Conservation (phyloP, 30 jellyfish, hydroid and myxozoan species). For the Turritopsis dohrnii region DNA sequence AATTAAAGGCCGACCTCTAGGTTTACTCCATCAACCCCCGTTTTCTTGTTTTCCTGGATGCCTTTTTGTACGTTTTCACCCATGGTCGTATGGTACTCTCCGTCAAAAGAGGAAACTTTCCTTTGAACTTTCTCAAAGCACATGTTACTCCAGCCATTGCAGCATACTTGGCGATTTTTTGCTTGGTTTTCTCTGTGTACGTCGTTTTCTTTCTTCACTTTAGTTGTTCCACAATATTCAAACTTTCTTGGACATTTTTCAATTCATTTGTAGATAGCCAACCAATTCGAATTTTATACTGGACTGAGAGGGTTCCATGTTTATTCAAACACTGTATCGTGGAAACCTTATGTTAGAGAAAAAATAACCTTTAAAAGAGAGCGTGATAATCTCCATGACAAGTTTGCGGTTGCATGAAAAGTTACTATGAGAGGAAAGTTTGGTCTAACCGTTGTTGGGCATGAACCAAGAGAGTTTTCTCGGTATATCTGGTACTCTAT, state of each 20-base stretch:
- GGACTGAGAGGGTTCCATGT: too few species aligned
- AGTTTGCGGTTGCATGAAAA: too few species aligned
- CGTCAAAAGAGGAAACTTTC: constrained; percentile 7
- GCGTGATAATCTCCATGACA: too few species aligned
- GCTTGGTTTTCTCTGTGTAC: constrained; percentile 12
- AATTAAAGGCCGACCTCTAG: background rate
- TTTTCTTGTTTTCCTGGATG: background rate
- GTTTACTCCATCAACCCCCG: background rate
- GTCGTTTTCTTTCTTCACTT: background rate
- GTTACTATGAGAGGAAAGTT: too few species aligned
- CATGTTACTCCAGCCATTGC: background rate
- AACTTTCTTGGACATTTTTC: constrained; percentile 2
- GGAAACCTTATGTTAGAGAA: too few species aligned
- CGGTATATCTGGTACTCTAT: too few species aligned
- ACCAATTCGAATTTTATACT: too few species aligned
- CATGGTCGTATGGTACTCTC: constrained; percentile 12
- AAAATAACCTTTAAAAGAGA: too few species aligned
- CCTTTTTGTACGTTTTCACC: background rate
- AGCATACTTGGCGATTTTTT: constrained; percentile 9
- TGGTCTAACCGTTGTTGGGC: too few species aligned
- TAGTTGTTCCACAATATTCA: background rate
- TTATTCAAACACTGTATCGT: too few species aligned
- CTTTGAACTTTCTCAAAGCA: too few species aligned
- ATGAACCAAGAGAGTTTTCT: too few species aligned
- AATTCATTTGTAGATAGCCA: constrained; percentile 6